Evolutionary conservation across 2,888 invertebrate genomes (phyloP), one percentile per base, ranked within the genome.

Genomic region (Pristionchus mayeri): DNA sequence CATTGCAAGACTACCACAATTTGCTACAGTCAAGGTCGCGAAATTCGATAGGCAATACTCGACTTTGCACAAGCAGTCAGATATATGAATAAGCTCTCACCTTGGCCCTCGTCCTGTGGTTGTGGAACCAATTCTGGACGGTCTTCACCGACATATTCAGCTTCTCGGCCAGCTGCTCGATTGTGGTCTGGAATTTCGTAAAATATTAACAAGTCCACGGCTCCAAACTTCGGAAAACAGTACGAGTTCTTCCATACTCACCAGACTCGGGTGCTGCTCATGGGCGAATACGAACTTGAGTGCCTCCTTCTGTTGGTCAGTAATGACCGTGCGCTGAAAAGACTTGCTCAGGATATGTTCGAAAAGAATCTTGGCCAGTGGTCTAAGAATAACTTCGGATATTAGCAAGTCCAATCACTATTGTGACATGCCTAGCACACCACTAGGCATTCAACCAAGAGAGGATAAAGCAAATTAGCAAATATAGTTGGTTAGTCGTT

Each of bases 101-200:
- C 94, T 98, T 98, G 93, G 97, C 95, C 87, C 99, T 95, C 97
- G 99, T 99, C 91, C 99, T 95, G 93, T 99, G 98, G 93, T 99
- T 99, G 95, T 99, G 98, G 95, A 99, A 99, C 99, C 99, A 99
- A 94, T 99, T 99, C 86, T 98, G 98, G 92, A 99, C 98, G 84
- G 98, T 98, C 90, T 98, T 95, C 81, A 97, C 96, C 9, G 97
- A 96, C 60, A 99, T 95, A 13, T 96, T 96, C 85, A 99, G 94
- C 93, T 98, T 97, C 48, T 95, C 95, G 48, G 98, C 97, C 85
- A 99, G 95, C 93, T 97, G 97, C 93, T 98, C 98, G 89, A 98
- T 97, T 85, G 97, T 75, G 18, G 71, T n/a, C 84, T 71, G 50
- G 13, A 78, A 50, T 24, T 21, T 34, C 30, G 27, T 9, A 30